Conservation (phyloP, 1,140 invertebrate species). For the Ceratitis capitata region DNA sequence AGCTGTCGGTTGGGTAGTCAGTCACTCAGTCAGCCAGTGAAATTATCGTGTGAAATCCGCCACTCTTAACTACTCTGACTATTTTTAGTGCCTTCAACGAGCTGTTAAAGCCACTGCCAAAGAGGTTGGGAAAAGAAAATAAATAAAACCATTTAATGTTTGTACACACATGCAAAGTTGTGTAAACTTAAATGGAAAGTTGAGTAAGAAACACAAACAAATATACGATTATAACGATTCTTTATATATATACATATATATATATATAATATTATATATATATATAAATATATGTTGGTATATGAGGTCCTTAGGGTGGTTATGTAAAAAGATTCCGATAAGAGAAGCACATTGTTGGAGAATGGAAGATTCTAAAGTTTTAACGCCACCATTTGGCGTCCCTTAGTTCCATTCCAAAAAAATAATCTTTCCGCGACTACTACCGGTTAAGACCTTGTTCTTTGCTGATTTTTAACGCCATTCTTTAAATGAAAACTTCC, state of each 20-base stretch:
- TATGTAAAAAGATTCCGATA: no score
- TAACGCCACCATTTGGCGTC: no score
- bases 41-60: constrained; percentile 27
- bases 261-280: not conserved
- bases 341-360: no score
- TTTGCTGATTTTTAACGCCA: no score
- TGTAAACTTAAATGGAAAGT: not conserved
- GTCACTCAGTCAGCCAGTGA: constrained; percentile 10
- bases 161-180: not conserved
- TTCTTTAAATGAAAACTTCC: no score
- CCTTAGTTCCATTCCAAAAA: no score
- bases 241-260: not conserved
- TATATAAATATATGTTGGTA: not conserved
- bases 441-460: no score
- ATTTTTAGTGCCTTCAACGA: not conserved
- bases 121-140: not conserved
- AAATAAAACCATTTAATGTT: not conserved
- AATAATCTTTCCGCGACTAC: no score
- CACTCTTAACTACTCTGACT: not conserved
- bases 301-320: no score
- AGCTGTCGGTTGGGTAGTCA: not conserved
- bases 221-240: not conserved
- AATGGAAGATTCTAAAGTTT: no score
- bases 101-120: not conserved
- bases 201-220: not conserved